phyloP scores from a whole-genome alignment of 2,797 vertebrate genomes.

The Fratercula arctica region DNA sequence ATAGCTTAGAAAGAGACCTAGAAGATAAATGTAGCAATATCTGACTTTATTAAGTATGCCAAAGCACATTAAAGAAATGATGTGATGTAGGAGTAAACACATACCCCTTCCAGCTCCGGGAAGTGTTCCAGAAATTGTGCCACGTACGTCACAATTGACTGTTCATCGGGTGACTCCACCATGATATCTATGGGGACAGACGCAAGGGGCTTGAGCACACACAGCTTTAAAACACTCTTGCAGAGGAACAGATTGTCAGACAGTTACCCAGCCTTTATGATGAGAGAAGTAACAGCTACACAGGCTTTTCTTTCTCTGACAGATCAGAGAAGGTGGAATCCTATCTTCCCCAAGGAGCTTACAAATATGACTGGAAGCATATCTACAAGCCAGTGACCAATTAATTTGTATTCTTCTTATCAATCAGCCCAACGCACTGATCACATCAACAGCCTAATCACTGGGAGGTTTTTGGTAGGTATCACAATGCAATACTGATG shows the following conservation, averaged over 20 bases:
- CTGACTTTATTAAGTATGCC: not conserved
- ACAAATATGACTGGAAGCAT: not conserved
- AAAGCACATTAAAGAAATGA: not conserved
- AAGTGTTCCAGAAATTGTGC: slow-evolving; percentile 96
- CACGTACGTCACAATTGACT: slow-evolving; percentile 94
- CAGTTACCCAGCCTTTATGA: not conserved
- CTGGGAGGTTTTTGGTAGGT: not conserved
- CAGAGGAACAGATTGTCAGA: not conserved
- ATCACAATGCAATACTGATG: not conserved
- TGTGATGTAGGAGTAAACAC: slow-evolving; percentile 33
- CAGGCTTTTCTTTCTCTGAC: not conserved
- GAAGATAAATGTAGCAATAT: not conserved
- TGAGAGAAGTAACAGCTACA: not conserved
- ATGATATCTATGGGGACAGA: slow-evolving; percentile 85
- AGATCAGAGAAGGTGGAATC: not conserved
- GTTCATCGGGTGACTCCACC: slow-evolving; percentile 89
- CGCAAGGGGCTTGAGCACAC: not conserved
- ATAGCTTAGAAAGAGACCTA: not conserved
- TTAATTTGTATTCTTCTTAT: not conserved
- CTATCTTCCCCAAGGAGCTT: not conserved
- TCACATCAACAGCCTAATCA: not conserved
- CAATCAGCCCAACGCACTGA: not conserved
- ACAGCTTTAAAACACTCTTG: not conserved
- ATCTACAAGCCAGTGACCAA: not conserved
- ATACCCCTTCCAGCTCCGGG: slow-evolving; percentile 89